Evolutionary conservation across 2,797 vertebrate genomes (phyloP).

Genomic region (Leptoclinus maculatus): DNA sequence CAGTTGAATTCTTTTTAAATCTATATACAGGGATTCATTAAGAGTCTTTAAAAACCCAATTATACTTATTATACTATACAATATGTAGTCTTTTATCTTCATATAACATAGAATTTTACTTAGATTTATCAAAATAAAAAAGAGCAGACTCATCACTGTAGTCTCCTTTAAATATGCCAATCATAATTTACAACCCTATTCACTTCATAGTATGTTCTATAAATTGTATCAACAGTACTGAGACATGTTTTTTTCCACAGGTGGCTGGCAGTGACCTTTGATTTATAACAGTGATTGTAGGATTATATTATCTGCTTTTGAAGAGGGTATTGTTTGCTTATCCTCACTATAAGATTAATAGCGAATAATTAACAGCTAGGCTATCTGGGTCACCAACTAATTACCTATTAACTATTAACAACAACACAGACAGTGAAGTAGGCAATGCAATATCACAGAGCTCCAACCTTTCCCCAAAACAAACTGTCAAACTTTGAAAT

Average conservation of each 20-base stretch:
- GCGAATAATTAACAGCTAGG: slow-evolving; percentile 72
- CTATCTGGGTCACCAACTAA: slow-evolving; percentile 47
- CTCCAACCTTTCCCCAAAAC: slow-evolving; percentile 22
- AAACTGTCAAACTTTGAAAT: slow-evolving; percentile 64
- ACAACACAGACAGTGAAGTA: slow-evolving; percentile 22
- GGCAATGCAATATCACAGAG: background rate
- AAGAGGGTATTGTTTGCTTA: slow-evolving; percentile 35
- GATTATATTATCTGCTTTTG: slow-evolving; percentile 46
- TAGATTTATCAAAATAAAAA: background rate
- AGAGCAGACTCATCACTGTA: background rate
- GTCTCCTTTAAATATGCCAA: background rate
- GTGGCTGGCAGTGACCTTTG: slow-evolving; percentile 39
- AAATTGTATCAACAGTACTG: background rate
- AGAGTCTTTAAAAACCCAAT: background rate
- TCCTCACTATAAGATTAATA: slow-evolving; percentile 47
- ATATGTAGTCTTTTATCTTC: background rate
- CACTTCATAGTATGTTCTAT: background rate
- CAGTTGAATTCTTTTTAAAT: background rate
- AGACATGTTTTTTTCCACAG: background rate
- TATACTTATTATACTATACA: background rate
- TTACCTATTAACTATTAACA: slow-evolving; percentile 55
- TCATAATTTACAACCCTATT: background rate
- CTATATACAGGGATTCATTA: background rate
- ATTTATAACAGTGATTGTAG: slow-evolving; percentile 35
- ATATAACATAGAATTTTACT: background rate